Base-by-base conservation (phyloP, 1,140 invertebrate genomes). In the Wasmannia auropunctata region DNA sequence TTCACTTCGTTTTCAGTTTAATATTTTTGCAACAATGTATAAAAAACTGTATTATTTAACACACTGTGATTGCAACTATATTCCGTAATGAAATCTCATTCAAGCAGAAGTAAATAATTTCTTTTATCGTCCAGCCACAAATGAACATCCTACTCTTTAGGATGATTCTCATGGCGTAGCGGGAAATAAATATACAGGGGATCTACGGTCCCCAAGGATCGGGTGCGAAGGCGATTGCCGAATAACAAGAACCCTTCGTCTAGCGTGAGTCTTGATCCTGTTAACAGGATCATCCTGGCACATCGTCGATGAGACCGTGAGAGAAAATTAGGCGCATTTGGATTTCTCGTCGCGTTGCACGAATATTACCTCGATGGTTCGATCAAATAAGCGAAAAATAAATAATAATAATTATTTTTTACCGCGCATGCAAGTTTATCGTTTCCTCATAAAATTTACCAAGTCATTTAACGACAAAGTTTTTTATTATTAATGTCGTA, bases 231-330 rank as follows among this genome's bases (percentile, higher is more conserved):
- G 74, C 84, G 83, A 89, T 91, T 88, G 86, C n/a, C 88, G 85
- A 92, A 92, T 92, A 92, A 92, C 83, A 91, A 88, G 91, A 92
- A 92, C 92, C 92, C 92, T 92, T 91, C 88, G 84, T 63, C 88
- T 90, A 86, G 79, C 85, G 75, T 86, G 86, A 92, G 87, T 84
- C 86, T 87, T 93, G 91, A 93, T 93, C 92, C 92, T 92, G 92
- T 92, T 93, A 92, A 91, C 90, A 28, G 91, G 91, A 93, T 92
- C 89, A 93, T 92, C 87, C 88, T 56, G n/a, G 37, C 75, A n/a
- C n/a, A 87, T 79, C 81, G 43, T 34, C 54, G 84, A 91, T 84
- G 65, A 63, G 49, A 70, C 60, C 85, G 86, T 88, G 84, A 88
- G 87, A 86, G 84, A 91, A 86, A 91, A 90, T 85, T 65, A 62